Conservation (phyloP, 2,797 vertebrate species). For the Anguilla obscura region DNA sequence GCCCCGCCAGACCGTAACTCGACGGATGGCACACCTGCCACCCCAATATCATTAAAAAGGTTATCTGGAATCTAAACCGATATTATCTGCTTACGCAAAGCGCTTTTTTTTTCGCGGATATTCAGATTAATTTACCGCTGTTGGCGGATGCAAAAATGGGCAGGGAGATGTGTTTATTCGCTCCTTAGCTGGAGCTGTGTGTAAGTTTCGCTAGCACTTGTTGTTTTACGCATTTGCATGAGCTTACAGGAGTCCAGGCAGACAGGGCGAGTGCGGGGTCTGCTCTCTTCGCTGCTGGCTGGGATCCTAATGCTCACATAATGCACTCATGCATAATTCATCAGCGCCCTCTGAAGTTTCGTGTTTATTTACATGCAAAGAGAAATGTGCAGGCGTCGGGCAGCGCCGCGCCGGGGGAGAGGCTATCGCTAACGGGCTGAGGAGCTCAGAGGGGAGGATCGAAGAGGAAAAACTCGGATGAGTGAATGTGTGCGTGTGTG, state of each 20-base stretch:
- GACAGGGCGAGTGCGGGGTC: background rate
- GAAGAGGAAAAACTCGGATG: background rate
- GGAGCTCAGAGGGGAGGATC: background rate
- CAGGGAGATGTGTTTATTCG: background rate
- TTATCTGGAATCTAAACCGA: background rate
- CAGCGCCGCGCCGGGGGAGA: background rate
- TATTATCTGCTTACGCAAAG: background rate
- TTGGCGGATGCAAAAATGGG: background rate
- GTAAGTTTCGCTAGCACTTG: background rate
- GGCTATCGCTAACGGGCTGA: background rate
- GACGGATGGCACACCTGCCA: background rate
- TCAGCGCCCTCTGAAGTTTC: background rate
- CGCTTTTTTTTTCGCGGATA: background rate
- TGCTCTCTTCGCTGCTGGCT: background rate
- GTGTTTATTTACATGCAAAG: conserved; percentile 18
- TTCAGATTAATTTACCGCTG: background rate
- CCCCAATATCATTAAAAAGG: background rate
- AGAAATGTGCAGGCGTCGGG: conserved; percentile 8
- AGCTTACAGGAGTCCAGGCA: background rate
- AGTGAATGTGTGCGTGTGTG: background rate
- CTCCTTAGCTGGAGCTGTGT: background rate
- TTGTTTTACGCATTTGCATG: background rate
- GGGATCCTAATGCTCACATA: conserved; percentile 8
- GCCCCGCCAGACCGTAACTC: too few relatives aligned
- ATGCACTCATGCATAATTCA: conserved; percentile 10